Conservation (phyloP, 2,888 invertebrate genomes). For the Sesia bembeciformis region DNA sequence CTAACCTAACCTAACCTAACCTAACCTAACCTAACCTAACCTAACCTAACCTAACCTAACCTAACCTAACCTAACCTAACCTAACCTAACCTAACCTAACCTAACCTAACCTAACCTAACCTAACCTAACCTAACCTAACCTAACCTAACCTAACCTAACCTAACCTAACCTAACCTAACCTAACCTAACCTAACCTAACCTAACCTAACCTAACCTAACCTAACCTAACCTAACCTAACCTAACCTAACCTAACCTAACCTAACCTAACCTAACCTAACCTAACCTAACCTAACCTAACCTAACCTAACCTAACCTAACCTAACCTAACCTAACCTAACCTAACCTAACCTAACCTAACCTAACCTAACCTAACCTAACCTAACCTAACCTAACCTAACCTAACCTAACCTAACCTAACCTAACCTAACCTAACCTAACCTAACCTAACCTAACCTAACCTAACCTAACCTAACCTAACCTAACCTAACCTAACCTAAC, state of each 20-base stretch:
- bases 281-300: slow-evolving; percentile 12
- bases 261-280: slow-evolving; percentile 9
- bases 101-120: slow-evolving; percentile 1
- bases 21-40: slow-evolving; percentile 1
- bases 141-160: slow-evolving; percentile 7
- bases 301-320: slow-evolving; percentile 12
- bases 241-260: slow-evolving; percentile 8
- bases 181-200: slow-evolving; percentile 6
- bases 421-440: slow-evolving; percentile 7
- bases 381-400: slow-evolving; percentile 10
- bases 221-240: slow-evolving; percentile 9
- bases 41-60: slow-evolving; percentile 1
- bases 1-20: slow-evolving; percentile 1
- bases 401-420: slow-evolving; percentile 8
- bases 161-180: slow-evolving; percentile 5
- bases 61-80: slow-evolving; percentile 1
- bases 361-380: slow-evolving; percentile 10
- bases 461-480: slow-evolving; percentile 9
- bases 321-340: slow-evolving; percentile 11
- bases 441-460: slow-evolving; percentile 15
- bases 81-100: slow-evolving; percentile 1
- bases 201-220: slow-evolving; percentile 7
- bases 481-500: slow-evolving; percentile 3
- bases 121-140: slow-evolving; percentile 5
- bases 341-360: slow-evolving; percentile 11